These are phyloP conservation scores for Stenopsyche tienmushanensis DNA, from an alignment of 1,140 invertebrate species.

Conservation along the genomic window DNA sequence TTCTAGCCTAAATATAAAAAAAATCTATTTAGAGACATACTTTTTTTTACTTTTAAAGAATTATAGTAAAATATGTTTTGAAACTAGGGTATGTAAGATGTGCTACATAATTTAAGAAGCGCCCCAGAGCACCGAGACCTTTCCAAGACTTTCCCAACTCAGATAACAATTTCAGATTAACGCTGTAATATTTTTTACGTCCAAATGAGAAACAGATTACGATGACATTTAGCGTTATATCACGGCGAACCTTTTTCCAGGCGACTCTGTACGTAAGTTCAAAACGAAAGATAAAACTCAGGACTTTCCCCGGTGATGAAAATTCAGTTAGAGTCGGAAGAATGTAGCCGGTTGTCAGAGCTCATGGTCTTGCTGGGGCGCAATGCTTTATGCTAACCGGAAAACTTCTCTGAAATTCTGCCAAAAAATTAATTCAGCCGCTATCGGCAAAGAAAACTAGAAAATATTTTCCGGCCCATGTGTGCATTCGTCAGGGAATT, in stretches of 20 bases:
- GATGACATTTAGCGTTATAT: background rate
- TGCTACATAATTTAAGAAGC: too few relatives aligned
- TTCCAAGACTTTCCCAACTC: too few relatives aligned
- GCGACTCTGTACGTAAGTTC: background rate
- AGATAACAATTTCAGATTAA: too few relatives aligned
- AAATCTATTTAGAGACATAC: background rate
- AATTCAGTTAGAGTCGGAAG: background rate
- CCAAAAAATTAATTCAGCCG: conserved; percentile 26
- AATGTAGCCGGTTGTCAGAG: background rate
- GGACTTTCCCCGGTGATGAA: background rate
- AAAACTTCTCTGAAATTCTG: conserved; percentile 10
- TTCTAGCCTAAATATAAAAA: too few relatives aligned
- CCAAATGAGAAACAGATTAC: background rate
- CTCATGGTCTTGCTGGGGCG: background rate
- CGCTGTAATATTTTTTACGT: too few relatives aligned
- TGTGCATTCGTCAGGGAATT: too few relatives aligned
- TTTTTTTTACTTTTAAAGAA: background rate
- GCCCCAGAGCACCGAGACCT: too few relatives aligned
- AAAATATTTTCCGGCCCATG: background rate
- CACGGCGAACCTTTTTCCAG: background rate
- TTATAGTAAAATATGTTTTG: background rate
- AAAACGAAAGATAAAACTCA: background rate
- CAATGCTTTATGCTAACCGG: conserved; percentile 9
- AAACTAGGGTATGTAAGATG: background rate
- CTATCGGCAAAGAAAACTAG: conserved; percentile 21